These are phyloP conservation scores for Microplitis manilae DNA, from an alignment of 2,888 invertebrate genomes.

Conservation along the genomic window DNA sequence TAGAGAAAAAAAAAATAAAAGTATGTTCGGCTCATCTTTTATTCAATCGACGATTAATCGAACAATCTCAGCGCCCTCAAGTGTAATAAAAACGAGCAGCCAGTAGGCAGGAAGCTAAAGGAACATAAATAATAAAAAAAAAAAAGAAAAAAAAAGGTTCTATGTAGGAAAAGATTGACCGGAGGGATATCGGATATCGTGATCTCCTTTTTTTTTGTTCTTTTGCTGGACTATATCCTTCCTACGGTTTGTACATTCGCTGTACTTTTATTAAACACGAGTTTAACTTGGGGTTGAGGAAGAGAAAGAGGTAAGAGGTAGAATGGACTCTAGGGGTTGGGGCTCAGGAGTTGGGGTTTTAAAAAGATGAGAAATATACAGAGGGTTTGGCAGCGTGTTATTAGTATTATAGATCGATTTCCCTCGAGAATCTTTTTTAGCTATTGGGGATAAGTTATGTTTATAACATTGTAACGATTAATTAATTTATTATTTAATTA, in stretches of 20 bases:
- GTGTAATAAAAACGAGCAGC: slow-evolving; percentile 44
- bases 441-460: too few species aligned
- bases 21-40: slow-evolving; percentile 65
- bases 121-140: slow-evolving; percentile 26
- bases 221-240: background rate
- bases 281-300: background rate
- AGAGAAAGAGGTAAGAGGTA: background rate
- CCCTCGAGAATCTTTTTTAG: too few species aligned
- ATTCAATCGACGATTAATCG: slow-evolving; percentile 66
- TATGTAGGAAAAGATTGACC: slow-evolving; percentile 56
- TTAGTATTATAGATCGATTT: too few species aligned
- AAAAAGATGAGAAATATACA: too few species aligned
- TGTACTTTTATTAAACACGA: slow-evolving; percentile 26
- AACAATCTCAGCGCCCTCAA: slow-evolving; percentile 54
- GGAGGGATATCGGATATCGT: slow-evolving; percentile 40
- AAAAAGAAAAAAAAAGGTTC: slow-evolving; percentile 21
- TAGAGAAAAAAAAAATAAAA: too few species aligned
- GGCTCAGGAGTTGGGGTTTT: too few species aligned
- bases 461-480: too few species aligned
- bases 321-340: too few species aligned
- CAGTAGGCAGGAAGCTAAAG: slow-evolving; percentile 22
- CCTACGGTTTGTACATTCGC: slow-evolving; percentile 30
- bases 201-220: slow-evolving; percentile 40
- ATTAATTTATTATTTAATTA: too few species aligned
- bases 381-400: too few species aligned